Conservation (phyloP, 2,888 invertebrate species). For the Agrochola lychnidis region DNA sequence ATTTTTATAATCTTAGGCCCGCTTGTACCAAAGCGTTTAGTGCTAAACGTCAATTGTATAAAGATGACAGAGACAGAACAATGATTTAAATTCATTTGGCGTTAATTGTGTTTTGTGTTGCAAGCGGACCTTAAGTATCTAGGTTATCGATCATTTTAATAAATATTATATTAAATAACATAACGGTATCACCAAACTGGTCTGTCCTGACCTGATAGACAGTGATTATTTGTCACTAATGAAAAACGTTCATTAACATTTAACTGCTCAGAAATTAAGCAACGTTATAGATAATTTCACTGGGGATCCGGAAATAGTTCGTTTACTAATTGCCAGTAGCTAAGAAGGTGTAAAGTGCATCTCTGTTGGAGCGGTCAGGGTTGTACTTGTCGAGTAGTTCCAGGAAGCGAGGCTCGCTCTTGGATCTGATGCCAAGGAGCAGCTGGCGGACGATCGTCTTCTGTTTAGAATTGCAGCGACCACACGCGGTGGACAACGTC, state of each 20-base stretch:
- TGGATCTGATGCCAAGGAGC: constrained; percentile 92
- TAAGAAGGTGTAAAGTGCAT: constrained; percentile 90
- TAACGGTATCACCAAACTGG: constrained; percentile 38
- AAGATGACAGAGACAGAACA: neutral
- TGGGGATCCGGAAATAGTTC: neutral
- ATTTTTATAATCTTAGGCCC: neutral
- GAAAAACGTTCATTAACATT: neutral
- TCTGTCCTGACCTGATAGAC: neutral
- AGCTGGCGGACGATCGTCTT: constrained; percentile 91
- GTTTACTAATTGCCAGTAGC: constrained; percentile 84
- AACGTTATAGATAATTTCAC: neutral
- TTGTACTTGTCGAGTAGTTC: constrained; percentile 94
- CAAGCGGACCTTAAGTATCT: neutral
- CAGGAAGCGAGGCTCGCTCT: constrained; percentile 92
- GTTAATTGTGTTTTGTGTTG: neutral
- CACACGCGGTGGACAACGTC: constrained; percentile 92
- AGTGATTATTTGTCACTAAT: constrained; percentile 9
- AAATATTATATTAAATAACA: constrained; percentile 1
- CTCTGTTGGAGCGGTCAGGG: constrained; percentile 92
- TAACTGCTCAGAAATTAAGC: neutral
- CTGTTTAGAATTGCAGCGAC: constrained; percentile 92
- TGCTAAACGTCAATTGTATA: neutral
- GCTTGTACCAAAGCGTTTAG: neutral
- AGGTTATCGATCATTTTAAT: constrained; percentile 1
- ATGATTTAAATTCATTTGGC: neutral